Conservation (phyloP, 2,797 vertebrate species). For the Rhinichthys osculus region DNA sequence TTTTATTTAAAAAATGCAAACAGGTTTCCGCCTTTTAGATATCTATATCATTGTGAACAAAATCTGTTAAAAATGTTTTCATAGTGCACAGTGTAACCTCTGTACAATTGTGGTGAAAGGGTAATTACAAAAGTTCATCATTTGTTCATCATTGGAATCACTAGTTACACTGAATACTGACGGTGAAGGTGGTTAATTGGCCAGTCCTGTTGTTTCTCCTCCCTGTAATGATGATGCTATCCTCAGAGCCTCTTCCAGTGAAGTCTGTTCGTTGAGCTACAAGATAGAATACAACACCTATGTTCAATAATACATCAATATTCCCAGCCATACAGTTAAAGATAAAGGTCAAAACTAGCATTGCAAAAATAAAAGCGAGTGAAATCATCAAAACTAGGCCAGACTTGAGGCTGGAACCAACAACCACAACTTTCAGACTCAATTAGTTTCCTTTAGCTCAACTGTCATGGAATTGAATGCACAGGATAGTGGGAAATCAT, state of each 20-base stretch:
- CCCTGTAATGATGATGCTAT: conserved; percentile 98
- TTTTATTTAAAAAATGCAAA: conserved; percentile 57
- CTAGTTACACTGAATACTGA: background rate
- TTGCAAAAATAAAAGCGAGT: background rate
- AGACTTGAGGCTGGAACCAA: background rate
- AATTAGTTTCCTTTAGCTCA: background rate
- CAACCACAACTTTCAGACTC: background rate
- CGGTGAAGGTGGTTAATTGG: conserved; percentile 79
- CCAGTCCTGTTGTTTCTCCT: conserved; percentile 91
- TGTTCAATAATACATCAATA: background rate
- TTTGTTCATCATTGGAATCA: background rate
- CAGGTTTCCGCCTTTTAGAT: conserved; percentile 10
- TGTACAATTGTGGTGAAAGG: background rate
- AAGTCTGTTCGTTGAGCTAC: conserved; percentile 94
- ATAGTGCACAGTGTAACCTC: conserved; percentile 66
- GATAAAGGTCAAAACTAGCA: background rate
- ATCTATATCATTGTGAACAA: conserved; percentile 43
- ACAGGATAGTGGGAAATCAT: background rate
- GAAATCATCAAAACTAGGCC: background rate
- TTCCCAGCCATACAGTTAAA: background rate
- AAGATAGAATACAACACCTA: conserved; percentile 35
- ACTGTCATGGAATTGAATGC: background rate
- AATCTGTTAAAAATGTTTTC: conserved; percentile 49
- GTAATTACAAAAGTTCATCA: conserved; percentile 31
- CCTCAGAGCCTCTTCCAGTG: conserved; percentile 96